phyloP scores from a whole-genome alignment of 92 coral and sea anemone genomes.

The Actinostola sp. region DNA sequence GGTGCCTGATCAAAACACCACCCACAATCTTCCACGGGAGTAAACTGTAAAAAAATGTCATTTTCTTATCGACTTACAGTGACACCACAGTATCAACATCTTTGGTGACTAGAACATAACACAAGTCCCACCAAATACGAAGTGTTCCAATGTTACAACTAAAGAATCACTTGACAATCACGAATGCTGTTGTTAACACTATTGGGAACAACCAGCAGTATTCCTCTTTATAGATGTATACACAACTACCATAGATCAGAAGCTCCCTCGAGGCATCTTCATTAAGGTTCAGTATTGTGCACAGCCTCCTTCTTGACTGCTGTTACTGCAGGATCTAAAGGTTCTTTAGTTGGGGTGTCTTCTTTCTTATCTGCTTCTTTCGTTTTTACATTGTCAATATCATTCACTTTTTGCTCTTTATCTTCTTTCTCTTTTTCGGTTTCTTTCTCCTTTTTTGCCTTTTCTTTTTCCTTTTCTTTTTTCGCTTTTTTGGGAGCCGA shows the following conservation, averaged over 20 bases:
- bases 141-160: neutral
- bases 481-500: slow-evolving; percentile 72
- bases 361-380: slow-evolving; percentile 18
- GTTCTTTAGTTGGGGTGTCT: slow-evolving; percentile 12
- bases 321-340: slow-evolving; percentile 4
- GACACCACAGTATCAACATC: neutral
- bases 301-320: slow-evolving; percentile 19
- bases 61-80: neutral
- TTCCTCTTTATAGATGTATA: neutral
- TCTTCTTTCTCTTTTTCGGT: slow-evolving; percentile 53
- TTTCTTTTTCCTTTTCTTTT: slow-evolving; percentile 75
- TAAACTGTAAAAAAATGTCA: too few relatives aligned
- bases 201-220: neutral
- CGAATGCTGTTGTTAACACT: too few relatives aligned
- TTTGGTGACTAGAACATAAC: neutral
- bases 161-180: too few relatives aligned
- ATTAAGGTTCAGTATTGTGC: neutral
- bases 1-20: too few relatives aligned
- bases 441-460: slow-evolving; percentile 66
- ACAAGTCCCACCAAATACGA: neutral
- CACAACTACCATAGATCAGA: too few relatives aligned
- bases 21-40: too few relatives aligned
- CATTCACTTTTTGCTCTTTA: slow-evolving; percentile 45
- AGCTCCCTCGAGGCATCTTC: neutral
- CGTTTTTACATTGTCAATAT: slow-evolving; percentile 17